Evolutionary conservation across 2,797 vertebrate species (phyloP).

Genomic region (Pelobates cultripes): DNA sequence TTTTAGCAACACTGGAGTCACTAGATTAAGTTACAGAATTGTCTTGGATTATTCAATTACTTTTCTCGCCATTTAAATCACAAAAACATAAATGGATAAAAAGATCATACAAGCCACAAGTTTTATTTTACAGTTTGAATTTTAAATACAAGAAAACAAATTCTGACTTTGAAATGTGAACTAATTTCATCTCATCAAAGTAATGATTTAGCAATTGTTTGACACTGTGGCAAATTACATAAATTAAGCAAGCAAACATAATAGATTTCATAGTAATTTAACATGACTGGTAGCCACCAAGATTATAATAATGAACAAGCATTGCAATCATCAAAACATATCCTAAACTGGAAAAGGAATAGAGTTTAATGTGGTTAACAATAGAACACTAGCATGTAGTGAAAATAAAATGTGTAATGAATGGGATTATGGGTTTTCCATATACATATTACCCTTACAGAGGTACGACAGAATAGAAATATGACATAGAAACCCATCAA

Average conservation of each 20-base stretch:
- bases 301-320: background rate
- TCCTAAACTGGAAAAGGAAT: background rate
- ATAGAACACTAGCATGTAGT: no score
- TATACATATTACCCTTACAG: no score
- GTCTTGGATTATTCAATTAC: background rate
- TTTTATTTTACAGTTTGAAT: background rate
- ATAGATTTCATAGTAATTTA: background rate
- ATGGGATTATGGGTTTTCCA: no score
- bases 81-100: background rate
- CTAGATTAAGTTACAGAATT: background rate
- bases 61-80: slow-evolving; percentile 10
- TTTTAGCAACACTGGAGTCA: slow-evolving; percentile 7
- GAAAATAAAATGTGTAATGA: no score
- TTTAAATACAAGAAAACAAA: background rate
- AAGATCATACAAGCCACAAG: background rate
- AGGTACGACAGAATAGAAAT: no score
- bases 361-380: background rate
- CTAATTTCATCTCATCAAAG: background rate
- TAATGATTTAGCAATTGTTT: slow-evolving; percentile 2
- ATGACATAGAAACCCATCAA: no score
- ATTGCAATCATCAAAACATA: background rate
- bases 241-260: background rate
- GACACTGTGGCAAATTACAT: background rate
- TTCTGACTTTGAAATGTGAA: background rate
- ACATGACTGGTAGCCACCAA: background rate